Percentiles rank a stretch among this genome's conserved stretches.
Evolutionary conservation across 2,888 invertebrate species (phyloP).

Genomic region (Aricia artaxerxes): DNA sequence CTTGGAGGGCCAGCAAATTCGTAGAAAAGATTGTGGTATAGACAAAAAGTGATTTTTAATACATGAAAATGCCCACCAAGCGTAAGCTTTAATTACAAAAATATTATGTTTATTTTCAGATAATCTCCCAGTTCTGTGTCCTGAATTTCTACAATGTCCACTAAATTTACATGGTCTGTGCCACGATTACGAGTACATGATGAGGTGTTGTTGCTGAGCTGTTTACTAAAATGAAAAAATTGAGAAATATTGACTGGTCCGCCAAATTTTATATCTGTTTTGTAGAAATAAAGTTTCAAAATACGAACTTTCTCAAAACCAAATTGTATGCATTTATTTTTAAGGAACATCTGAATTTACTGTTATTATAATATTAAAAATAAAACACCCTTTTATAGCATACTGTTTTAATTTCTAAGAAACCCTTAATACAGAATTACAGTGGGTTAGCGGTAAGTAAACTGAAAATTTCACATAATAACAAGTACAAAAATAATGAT

Average conservation of each 20-base stretch:
- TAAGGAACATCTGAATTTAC: background rate
- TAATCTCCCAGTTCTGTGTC: conserved; percentile 78
- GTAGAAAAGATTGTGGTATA: no score
- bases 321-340: no score
- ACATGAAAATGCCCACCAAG: background rate
- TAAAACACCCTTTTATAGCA: conserved; percentile 75
- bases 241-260: no score
- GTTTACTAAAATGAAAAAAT: background rate
- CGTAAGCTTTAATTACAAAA: background rate
- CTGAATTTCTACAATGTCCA: conserved; percentile 79
- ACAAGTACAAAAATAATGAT: conserved; percentile 74
- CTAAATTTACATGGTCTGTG: conserved; percentile 79
- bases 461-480: conserved; percentile 69
- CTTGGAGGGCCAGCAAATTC: no score
- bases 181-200: conserved; percentile 83
- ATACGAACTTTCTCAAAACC: no score
- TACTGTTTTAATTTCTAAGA: conserved; percentile 81
- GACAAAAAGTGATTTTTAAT: no score
- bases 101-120: conserved; percentile 65
- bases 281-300: no score
- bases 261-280: no score
- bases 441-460: conserved; percentile 77
- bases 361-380: conserved; percentile 47
- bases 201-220: conserved; percentile 81
- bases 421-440: conserved; percentile 78